Evolutionary conservation across 1,140 invertebrate species (phyloP).

Genomic region (Leptopilina boulardi): DNA sequence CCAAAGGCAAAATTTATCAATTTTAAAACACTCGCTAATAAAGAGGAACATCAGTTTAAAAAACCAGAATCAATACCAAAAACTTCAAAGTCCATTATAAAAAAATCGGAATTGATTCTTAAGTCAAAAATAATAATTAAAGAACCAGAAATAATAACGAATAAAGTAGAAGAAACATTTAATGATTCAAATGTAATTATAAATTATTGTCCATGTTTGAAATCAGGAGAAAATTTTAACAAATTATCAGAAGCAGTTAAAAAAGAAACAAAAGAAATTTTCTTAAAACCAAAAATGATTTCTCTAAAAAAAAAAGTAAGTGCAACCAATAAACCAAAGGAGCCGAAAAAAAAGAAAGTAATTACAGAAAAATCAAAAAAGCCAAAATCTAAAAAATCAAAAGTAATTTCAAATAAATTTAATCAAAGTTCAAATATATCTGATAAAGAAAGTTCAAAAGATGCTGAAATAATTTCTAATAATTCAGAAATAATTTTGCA

Average conservation of each 20-base stretch:
- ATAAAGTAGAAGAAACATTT: not conserved
- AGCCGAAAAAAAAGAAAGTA: not conserved
- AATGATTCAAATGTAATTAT: not conserved
- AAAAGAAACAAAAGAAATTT: not conserved
- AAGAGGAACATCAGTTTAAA: not conserved
- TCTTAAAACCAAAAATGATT: conserved; percentile 12
- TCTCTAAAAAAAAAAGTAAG: not conserved
- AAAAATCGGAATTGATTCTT: not conserved
- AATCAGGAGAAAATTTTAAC: not conserved
- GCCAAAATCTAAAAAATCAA: too few species aligned
- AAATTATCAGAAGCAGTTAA: not conserved
- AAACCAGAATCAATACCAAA: not conserved
- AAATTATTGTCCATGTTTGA: not conserved
- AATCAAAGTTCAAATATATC: too few species aligned
- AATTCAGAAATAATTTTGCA: too few species aligned
- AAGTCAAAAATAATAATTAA: not conserved
- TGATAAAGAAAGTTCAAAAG: too few species aligned
- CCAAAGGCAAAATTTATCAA: not conserved
- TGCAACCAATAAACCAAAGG: not conserved
- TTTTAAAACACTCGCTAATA: not conserved
- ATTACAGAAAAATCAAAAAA: not conserved
- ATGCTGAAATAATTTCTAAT: too few species aligned
- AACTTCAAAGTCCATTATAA: not conserved
- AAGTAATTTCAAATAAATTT: too few species aligned
- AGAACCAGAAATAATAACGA: not conserved